phyloP scores from a whole-genome alignment of 2,113 vertebrate genomes.

The Malurus elegans region DNA sequence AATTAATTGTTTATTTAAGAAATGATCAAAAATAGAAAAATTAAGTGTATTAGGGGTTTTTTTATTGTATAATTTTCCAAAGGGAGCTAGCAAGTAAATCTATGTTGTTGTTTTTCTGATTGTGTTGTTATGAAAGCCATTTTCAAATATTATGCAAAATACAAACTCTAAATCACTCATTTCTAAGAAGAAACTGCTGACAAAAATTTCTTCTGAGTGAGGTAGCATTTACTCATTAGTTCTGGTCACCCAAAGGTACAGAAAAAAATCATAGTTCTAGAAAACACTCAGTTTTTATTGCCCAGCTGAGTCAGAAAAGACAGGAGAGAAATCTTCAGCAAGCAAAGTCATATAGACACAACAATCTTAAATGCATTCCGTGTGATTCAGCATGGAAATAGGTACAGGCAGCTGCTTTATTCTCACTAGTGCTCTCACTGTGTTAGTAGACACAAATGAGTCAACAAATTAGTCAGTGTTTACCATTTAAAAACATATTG shows the following conservation, averaged over 20 bases:
- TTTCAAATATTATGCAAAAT: neutral
- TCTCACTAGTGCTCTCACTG: neutral
- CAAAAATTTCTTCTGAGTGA: neutral
- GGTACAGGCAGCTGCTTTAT: neutral
- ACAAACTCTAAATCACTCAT: neutral
- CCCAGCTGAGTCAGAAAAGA: accelerated
- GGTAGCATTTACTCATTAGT: neutral
- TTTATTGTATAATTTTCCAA: neutral
- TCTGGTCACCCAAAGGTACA: neutral
- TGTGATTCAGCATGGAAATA: neutral
- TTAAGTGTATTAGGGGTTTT: neutral
- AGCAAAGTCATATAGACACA: neutral
- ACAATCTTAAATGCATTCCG: neutral
- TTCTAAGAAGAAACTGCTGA: neutral
- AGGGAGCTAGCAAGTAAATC: neutral
- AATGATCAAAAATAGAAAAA: neutral
- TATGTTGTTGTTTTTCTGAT: neutral
- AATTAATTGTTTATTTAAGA: neutral
- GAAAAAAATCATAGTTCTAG: neutral
- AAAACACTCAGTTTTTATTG: neutral
- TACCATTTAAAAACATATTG: neutral
- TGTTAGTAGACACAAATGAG: neutral
- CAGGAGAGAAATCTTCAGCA: neutral
- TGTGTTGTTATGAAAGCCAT: neutral
- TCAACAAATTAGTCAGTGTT: neutral